Base-by-base conservation (phyloP, 2,888 invertebrate species). In the Agriopis marginaria region DNA sequence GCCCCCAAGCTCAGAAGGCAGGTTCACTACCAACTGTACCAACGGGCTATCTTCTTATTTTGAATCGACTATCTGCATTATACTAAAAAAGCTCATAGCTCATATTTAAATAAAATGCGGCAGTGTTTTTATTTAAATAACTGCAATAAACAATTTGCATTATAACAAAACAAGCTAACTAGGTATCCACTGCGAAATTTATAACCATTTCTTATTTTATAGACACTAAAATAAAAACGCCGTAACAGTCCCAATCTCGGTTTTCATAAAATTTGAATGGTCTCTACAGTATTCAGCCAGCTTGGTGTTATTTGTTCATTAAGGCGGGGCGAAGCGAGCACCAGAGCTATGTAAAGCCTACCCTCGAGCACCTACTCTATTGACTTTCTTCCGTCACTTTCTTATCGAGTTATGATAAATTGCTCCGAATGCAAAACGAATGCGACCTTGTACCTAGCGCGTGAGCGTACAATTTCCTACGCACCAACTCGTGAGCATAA, bases 301-400 rank as follows among this genome's bases (percentile, higher is more conserved):
- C 50, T 64, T 71, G 76, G 75, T 82, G 84, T 84, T 88, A 85
- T 87, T 89, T 89, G 89, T 87, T 87, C 84, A 83, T 84, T 80
- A 85, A 85, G 88, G 88, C 86, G 87, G 86, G 86, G 86, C 85
- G 81, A 79, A 82, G 79, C 79, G 79, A 81, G 78, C 80, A 75
- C 78, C 83, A 78, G 74, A 75, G 81, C 82, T 88, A 85, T 85
- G 85, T 83, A 85, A 86, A 88, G 87, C 89, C 89, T 90, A 90
- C 91, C 92, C 89, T 88, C 88, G 79, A 91, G 90, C 91, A 90
- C 91, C 92, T 90, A 90, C 88, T 91, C 90, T 91, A 92, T 92
- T 93, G 93, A 92, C 93, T 93, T 92, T 93, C 93, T 93, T 93
- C 92, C 91, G 91, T 89, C 92, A 92, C 90, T 92, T 92, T 91